These are phyloP conservation scores for Drosophila grimshawi DNA, from an alignment of 1,140 invertebrate genomes.

Conservation along the genomic window DNA sequence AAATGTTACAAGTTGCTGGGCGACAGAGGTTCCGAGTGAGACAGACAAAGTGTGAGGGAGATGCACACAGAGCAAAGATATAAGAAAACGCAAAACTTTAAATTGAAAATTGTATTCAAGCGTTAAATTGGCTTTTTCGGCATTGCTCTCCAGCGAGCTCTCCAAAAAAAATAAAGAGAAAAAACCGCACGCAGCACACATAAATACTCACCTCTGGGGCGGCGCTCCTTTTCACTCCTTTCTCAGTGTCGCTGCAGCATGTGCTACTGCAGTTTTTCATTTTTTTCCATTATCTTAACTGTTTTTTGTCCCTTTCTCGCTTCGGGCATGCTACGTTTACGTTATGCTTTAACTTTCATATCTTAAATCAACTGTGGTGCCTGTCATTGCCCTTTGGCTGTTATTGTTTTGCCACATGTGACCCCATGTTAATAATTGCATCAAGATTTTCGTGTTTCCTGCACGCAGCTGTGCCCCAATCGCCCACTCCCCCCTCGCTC, in stretches of 20 bases:
- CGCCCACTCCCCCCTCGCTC: background rate
- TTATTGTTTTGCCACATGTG: slow-evolving; percentile 30
- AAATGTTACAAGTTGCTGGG: slow-evolving; percentile 50
- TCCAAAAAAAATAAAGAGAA: slow-evolving; percentile 7
- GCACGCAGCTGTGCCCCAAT: slow-evolving; percentile 4
- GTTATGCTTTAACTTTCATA: slow-evolving; percentile 14
- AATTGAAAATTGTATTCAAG: slow-evolving; percentile 83
- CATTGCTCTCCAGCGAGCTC: slow-evolving; percentile 39
- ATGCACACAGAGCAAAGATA: slow-evolving; percentile 34
- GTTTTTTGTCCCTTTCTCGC: background rate
- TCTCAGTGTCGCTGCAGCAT: slow-evolving; percentile 17
- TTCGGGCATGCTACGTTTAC: slow-evolving; percentile 3
- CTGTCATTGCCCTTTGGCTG: slow-evolving; percentile 34
- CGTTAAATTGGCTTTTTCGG: slow-evolving; percentile 81
- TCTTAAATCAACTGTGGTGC: slow-evolving; percentile 23
- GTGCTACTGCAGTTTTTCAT: slow-evolving; percentile 17
- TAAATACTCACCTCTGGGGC: slow-evolving; percentile 31
- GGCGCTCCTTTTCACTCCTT: slow-evolving; percentile 3
- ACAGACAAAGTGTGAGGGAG: background rate
- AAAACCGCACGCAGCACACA: slow-evolving; percentile 55
- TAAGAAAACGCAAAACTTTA: slow-evolving; percentile 79
- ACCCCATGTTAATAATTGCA: slow-evolving; percentile 35
- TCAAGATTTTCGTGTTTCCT: slow-evolving; percentile 37
- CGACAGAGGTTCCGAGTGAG: background rate
- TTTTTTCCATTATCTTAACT: slow-evolving; percentile 12